Percentiles rank a stretch among this genome's conserved stretches.
Evolutionary conservation across 2,797 vertebrate species (phyloP).

Genomic region (Galago senegalensis): DNA sequence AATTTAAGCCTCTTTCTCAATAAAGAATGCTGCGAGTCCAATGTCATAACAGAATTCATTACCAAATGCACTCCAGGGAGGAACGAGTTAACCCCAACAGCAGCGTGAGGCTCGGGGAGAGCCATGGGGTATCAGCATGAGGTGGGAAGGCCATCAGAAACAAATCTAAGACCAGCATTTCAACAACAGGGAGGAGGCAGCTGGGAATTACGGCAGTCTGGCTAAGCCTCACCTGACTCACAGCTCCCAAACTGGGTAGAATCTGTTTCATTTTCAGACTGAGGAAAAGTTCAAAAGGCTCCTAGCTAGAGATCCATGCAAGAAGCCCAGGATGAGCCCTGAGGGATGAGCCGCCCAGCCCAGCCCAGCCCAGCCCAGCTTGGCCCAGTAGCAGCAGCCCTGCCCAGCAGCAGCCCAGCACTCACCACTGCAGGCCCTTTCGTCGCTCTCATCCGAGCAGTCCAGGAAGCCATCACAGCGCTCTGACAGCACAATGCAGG

Average conservation of each 20-base stretch:
- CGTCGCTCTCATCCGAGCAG: conserved; percentile 97
- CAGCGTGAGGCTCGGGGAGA: not conserved
- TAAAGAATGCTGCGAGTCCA: not conserved
- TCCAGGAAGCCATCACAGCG: conserved; percentile 96
- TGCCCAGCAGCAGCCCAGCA: not conserved
- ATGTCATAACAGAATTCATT: accelerated
- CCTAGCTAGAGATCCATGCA: accelerated
- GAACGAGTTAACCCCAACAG: not conserved
- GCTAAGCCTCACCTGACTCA: not conserved
- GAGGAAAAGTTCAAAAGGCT: not conserved
- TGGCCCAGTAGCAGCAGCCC: accelerated
- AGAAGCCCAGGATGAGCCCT: accelerated
- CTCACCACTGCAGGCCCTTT: conserved; percentile 95
- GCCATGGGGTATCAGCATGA: accelerated
- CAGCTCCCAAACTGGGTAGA: not conserved
- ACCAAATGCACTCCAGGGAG: not conserved
- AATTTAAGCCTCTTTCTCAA: not conserved
- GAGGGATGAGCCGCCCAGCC: no score
- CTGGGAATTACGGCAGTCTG: accelerated
- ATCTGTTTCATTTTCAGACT: not conserved
- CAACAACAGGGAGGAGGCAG: not conserved
- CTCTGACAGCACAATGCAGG: conserved; percentile 93
- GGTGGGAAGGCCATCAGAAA: not conserved
- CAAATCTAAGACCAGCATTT: not conserved
- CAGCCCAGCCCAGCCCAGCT: not conserved